These are phyloP conservation scores for Criorhina ranunculi DNA, from an alignment of 2,888 invertebrate genomes.

Conservation along the genomic window DNA sequence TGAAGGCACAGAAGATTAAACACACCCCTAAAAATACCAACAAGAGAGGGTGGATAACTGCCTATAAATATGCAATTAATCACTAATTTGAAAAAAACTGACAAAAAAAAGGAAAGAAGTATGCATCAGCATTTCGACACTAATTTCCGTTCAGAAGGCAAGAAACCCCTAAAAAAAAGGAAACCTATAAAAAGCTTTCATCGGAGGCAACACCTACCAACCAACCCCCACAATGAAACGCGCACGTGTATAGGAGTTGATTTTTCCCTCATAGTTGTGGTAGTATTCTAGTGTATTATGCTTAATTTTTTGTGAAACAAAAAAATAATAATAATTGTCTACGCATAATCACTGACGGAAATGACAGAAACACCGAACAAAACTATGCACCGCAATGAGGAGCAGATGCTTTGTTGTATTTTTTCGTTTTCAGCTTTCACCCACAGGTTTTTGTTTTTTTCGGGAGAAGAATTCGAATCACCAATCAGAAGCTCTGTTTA, in stretches of 20 bases:
- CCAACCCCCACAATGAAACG: conserved; percentile 40
- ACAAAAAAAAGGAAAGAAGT: too few relatives aligned
- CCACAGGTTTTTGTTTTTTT: conserved; percentile 8
- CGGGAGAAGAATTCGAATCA: conserved; percentile 42
- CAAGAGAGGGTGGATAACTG: not conserved
- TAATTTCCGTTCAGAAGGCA: conserved; percentile 17
- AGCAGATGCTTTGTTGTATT: not conserved
- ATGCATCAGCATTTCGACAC: conserved; percentile 40
- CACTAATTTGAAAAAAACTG: conserved; percentile 42
- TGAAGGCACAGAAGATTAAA: conserved; percentile 41
- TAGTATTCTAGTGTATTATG: conserved; percentile 43
- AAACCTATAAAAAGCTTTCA: conserved; percentile 21
- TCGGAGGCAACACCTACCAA: conserved; percentile 47
- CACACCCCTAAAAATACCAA: conserved; percentile 62
- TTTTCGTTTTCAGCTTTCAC: conserved; percentile 24
- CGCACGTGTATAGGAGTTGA: conserved; percentile 53
- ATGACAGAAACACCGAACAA: conserved; percentile 31
- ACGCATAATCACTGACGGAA: conserved; percentile 63
- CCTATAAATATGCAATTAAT: conserved; percentile 70
- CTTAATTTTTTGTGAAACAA: conserved; percentile 37
- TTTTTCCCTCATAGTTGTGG: conserved; percentile 28
- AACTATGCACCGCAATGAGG: conserved; percentile 43
- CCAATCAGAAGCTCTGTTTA: conserved; percentile 76
- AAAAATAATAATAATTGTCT: conserved; percentile 62
- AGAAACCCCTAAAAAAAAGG: not conserved